Base-by-base conservation (phyloP, 2,888 invertebrate species). In the Xestia c-nigrum region DNA sequence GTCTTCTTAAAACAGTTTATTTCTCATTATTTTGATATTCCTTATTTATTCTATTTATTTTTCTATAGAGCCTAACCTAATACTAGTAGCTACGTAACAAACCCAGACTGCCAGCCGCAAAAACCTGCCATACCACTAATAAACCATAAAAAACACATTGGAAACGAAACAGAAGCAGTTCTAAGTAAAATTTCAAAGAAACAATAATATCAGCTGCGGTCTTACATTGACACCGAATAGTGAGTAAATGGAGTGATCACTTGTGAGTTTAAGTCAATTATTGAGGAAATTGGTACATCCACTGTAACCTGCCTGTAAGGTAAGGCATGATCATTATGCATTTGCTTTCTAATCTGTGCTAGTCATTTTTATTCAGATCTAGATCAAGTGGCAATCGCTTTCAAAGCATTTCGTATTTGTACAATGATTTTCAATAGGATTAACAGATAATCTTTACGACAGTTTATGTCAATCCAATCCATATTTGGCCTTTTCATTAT, bases 161-260 rank as follows among this genome's bases (percentile, higher is more conserved):
- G 74, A 76, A 72, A 69, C 74, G 77, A 80, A 79, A 88, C 87
- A 85, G 88, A 80, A 87, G 84, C 87, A 84, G 87, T 80, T 88
- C 84, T 87, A 87, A 88, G 87, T 87, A 85, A 87, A 88, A 85
- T 87, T 88, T 87, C 87, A 87, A 87, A 88, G 87, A 84, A 87
- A 83, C 87, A 87, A 88, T 87, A 68, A 85, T 85, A 88, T 87
- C 74, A 69, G 74, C 67, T 89, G 87, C 75, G 89, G 88, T 89
- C 87, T 82, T 74, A 83, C 59, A 72, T 81, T 21, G 77, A 55
- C 79, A 72, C n/a, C 43, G 78, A 78, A 21, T 78, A 74, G 1
- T 7, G 14, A 81, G 55, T 9, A 10, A 50, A 71, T 1, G n/a
- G 72, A 83, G 52, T 79, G 16, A 14, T 19, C 38, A 64, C 4